Base-by-base conservation (phyloP, 2,113 vertebrate species). In the Camelus bactrianus region DNA sequence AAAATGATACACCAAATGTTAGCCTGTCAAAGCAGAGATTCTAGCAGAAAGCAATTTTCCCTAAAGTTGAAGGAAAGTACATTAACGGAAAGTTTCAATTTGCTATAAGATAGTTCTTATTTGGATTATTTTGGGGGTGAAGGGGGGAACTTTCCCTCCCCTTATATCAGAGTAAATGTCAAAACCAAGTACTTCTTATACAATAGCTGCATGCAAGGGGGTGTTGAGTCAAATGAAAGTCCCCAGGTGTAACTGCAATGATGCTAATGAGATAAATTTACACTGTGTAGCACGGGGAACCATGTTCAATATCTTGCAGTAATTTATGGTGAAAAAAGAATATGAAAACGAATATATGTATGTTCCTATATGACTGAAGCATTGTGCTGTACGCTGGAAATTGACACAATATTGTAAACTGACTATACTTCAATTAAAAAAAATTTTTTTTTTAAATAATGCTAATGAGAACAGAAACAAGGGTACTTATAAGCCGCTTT, bases 221-320 rank as follows among this genome's bases (percentile, higher is more conserved):
- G 24, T 22, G 28, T 93, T 72, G 85, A 72, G 38, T 13, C 65
- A 91, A 72, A 62, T 88, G 72, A 94, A 92, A 97, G 93, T 56
- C 35, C 50, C 22, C 16, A 9, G 26, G 5, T 65, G 11, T 76
- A 85, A 89, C 48, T 50, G 56, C 17, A 95, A 42, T 69, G 35
- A 94, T 50, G 38, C 16, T 89, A 58, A 88, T 69, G 24, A 80
- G 50, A 91, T 42, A 42, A 42, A 42, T 42, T 42, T 42, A 42
- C 5, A 42, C 38, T 42, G 38, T 42, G 38, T 42, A 42, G 38
- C 38, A 42, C 38, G 5, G 38, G 38, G 38, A 42, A 42, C 5
- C 38, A 5, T 42, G 38, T 42, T 42, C 38, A 42, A 42, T 42
- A 42, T 42, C 38, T 42, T 42, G 38, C 4, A 42, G 38, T 42